A percentile compares a stretch with the other conserved stretches of the same genome.
Evolutionary conservation across 1,140 invertebrate species (phyloP).

Genomic region (Aphelinus certus): DNA sequence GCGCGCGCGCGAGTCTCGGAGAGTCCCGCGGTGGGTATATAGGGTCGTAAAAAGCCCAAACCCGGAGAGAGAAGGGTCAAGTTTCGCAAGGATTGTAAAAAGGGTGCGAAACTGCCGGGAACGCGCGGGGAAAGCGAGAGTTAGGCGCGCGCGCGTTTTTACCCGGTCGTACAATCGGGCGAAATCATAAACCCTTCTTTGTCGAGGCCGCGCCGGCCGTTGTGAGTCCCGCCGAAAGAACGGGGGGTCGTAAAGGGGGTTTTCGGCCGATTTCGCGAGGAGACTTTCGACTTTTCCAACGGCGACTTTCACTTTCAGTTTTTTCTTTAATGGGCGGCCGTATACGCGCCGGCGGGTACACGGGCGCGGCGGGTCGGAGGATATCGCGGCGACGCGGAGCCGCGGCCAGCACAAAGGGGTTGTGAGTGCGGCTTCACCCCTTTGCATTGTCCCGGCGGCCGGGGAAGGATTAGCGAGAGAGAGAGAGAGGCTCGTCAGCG

Average conservation of each 20-base stretch:
- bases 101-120: constrained; percentile 49
- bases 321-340: constrained; percentile 7
- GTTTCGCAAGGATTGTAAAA: constrained; percentile 52
- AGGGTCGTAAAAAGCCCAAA: constrained; percentile 55
- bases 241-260: constrained; percentile 46
- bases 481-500: constrained; percentile 42
- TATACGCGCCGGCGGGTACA: neutral
- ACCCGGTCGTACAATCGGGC: constrained; percentile 45
- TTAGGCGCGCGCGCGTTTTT: constrained; percentile 4
- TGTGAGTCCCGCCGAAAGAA: too few species aligned
- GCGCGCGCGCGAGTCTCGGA: constrained; percentile 22
- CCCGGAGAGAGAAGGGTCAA: constrained; percentile 52
- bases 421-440: constrained; percentile 50
- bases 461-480: constrained; percentile 53
- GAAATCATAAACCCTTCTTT: constrained; percentile 58
- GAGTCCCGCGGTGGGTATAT: constrained; percentile 41
- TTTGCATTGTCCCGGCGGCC: constrained; percentile 41
- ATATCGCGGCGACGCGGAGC: too few species aligned
- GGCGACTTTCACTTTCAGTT: constrained; percentile 51
- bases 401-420: constrained; percentile 54
- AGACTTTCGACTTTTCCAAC: constrained; percentile 43
- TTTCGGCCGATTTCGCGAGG: neutral
- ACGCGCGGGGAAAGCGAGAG: neutral
- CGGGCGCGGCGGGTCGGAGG: too few species aligned
- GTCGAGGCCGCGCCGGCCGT: constrained; percentile 7